These are phyloP conservation scores for Gambelia wislizenii DNA, from an alignment of 2,797 vertebrate species.

Conservation along the genomic window DNA sequence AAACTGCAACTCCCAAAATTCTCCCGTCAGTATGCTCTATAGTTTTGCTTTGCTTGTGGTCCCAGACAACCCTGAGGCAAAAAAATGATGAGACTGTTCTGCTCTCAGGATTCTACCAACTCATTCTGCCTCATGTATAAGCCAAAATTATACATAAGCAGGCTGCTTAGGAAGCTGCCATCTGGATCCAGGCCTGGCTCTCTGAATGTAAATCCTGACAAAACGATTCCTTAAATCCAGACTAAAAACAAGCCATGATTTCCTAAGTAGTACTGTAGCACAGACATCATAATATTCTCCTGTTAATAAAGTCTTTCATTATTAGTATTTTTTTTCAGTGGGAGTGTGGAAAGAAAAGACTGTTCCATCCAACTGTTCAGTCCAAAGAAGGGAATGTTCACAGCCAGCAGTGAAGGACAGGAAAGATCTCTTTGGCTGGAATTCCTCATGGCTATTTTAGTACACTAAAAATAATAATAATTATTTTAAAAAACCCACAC, in stretches of 20 bases:
- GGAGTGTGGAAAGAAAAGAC: not conserved
- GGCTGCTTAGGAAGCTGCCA: not conserved
- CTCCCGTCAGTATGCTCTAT: not conserved
- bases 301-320: not conserved
- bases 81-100: not conserved
- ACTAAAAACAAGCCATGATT: constrained; percentile 12
- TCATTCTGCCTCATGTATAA: not conserved
- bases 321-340: not conserved
- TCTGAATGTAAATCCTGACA: not conserved
- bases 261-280: not conserved
- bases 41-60: not conserved
- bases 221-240: not conserved
- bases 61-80: not conserved
- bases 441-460: constrained; percentile 47
- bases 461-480: not conserved
- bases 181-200: not conserved
- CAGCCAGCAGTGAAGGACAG: not conserved
- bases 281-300: not conserved
- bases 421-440: constrained; percentile 31
- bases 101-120: not conserved
- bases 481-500: not conserved
- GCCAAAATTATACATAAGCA: not conserved
- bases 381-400: constrained; percentile 35
- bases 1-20: not conserved
- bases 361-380: not conserved